Conservation (phyloP, 1,140 invertebrate genomes). For the Meloidogyne chitwoodi region DNA sequence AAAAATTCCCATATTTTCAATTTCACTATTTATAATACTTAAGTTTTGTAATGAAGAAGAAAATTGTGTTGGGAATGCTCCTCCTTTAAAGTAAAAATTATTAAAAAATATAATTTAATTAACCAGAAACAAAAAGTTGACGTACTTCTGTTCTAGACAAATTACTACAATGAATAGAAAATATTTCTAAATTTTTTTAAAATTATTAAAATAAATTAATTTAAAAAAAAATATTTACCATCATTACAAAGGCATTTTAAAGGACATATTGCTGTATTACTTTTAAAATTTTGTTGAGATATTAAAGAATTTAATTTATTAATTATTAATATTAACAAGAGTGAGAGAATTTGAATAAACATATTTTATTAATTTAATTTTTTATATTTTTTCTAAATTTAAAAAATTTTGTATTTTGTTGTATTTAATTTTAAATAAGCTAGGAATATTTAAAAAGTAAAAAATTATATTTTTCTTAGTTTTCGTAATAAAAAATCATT, state of each 20-base stretch:
- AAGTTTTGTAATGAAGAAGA: slow-evolving; percentile 4
- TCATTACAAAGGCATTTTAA: neutral
- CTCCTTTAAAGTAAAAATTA: neutral
- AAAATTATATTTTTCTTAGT: too few species aligned
- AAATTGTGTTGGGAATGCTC: slow-evolving; percentile 9
- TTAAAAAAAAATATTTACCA: neutral
- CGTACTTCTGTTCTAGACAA: slow-evolving; percentile 5
- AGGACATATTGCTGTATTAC: neutral
- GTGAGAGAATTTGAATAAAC: neutral
- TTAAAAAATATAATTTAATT: neutral
- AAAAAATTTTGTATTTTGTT: too few species aligned
- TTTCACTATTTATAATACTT: slow-evolving; percentile 9
- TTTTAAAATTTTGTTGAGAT: neutral
- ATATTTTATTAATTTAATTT: neutral
- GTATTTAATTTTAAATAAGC: too few species aligned
- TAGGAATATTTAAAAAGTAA: too few species aligned
- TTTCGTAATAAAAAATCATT: too few species aligned
- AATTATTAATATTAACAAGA: neutral
- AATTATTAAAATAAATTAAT: neutral
- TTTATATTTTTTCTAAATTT: too few species aligned
- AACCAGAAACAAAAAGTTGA: slow-evolving; percentile 8
- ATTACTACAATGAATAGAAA: neutral
- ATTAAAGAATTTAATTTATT: neutral
- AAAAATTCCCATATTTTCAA: slow-evolving; percentile 7
- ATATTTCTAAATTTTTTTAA: neutral